A percentile compares a stretch with the other conserved stretches of the same genome.
These are phyloP conservation scores for Lepidurus arcticus DNA, from an alignment of 1,140 invertebrate genomes.

Conservation along the genomic window DNA sequence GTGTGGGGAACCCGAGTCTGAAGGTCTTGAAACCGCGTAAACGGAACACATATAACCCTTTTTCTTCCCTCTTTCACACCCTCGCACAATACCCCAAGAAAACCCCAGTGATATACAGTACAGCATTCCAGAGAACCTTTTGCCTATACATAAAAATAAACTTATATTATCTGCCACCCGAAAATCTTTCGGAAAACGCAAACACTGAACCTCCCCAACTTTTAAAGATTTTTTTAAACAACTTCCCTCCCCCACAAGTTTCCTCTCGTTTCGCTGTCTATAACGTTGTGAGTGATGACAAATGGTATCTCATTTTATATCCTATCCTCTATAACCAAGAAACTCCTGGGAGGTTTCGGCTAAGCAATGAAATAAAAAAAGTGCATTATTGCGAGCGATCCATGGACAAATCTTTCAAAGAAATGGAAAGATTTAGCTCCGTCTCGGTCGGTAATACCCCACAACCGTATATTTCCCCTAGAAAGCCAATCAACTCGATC, in stretches of 20 bases:
- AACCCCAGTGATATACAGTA: background rate
- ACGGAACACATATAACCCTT: background rate
- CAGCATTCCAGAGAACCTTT: background rate
- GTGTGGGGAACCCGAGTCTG: background rate
- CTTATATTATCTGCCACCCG: background rate
- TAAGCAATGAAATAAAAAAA: background rate
- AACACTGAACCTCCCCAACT: background rate
- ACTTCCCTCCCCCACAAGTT: background rate
- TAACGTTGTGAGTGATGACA: slow-evolving; percentile 11
- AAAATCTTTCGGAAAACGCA: background rate
- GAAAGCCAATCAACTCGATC: slow-evolving; percentile 2
- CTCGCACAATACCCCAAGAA: background rate
- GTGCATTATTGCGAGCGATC: background rate
- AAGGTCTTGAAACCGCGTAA: background rate
- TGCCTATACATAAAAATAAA: slow-evolving; percentile 6
- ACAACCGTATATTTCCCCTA: background rate
- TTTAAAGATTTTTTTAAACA: background rate
- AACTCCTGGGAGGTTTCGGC: slow-evolving; percentile 9
- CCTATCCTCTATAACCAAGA: background rate
- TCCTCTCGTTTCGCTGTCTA: background rate
- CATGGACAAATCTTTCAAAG: background rate
- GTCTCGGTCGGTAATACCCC: no score
- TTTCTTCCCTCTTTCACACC: background rate
- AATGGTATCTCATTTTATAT: background rate
- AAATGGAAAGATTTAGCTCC: no score